Base-by-base conservation (phyloP, 2,113 vertebrate genomes). In the Climacteris rufus region DNA sequence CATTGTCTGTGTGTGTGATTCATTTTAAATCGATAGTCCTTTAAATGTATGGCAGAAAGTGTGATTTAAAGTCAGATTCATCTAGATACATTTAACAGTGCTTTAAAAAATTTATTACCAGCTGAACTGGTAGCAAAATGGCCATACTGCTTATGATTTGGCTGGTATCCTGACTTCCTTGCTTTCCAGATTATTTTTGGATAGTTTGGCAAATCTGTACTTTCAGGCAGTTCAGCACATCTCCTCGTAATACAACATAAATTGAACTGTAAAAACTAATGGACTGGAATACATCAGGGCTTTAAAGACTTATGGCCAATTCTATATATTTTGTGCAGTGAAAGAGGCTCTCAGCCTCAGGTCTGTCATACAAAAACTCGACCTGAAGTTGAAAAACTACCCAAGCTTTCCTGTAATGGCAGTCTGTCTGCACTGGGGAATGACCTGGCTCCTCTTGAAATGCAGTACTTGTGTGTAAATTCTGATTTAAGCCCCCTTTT, bases 201-300 rank as follows among this genome's bases (percentile, higher is more conserved):
- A 90, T 94, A 95, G 90, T 96, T 96, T 97, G 93, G 94, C 92
- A 93, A 94, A 97, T 97, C 93, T 96, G 81, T 89, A 92, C 86
- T 97, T 95, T 87, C 1, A 30, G 92, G 82, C 95, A 89, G 94
- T 96, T 96, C 93, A 96, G 97, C 92, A 90, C 87, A 93, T 96
- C 96, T 96, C 95, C 90, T 95, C 20, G n/a, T 96, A 97, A 96
- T 94, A 90, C 84, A 86, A 88, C 96, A 97, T 97, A 97, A 97
- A 97, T 95, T 96, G 96, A 94, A 92, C 97, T 57, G 89, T 97
- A 97, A 97, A 97, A 97, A 86, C 94, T 95, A 97, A 97, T 97
- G 94, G 95, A 68, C 77, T 96, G 93, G 96, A 97, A 97, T 96
- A 94, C 87, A 97, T 97, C 94, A 94, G 91, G 90, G 90, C 96